Evolutionary conservation across 2,888 invertebrate species (phyloP), one percentile per base, ranked within the genome.

Genomic region (Cyclophora punctaria): DNA sequence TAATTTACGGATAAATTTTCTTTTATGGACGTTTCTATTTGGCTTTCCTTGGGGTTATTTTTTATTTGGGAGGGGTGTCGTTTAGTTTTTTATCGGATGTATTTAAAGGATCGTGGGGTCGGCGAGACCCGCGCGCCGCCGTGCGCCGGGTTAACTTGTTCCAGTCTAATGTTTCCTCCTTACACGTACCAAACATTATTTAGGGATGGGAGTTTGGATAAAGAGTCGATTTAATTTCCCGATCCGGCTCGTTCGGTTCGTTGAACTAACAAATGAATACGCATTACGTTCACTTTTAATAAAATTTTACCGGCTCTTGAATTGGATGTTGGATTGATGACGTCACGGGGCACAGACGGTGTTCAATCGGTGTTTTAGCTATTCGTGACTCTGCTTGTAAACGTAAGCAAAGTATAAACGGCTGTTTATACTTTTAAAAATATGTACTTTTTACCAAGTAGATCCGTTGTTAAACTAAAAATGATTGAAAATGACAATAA

Each of bases 1-100:
- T 88, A 87, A 88, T 88, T 88, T 85, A 80, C 73, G 80, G 82
- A 87, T 85, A 87, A 86, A 86, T 88, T 87, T 82, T 78, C 81
- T 73, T 84, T 80, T 82, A 86, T 83, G 75, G 81, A 73, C 78
- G 72, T 77, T 78, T 75, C 75, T 73, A 77, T 76, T 77, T 71
- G 71, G 67, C 59, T 69, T 69, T 69, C 66, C 66, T 67, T 69
- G 76, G 81, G 81, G 76, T 71, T 66, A 60, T 67, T 76, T 78
- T 80, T 77, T 73, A 66, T 66, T 60, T 60, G 63, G 20, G 71
- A 69, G 78, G 81, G 83, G 84, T 76, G 81, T 70, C 73, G 73
- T 77, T 80, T 80, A 80, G 82, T 85, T 87, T 84, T 83, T 87
- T 86, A 87, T 88, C 83, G 84, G 80, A 80, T 81, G 82, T 85